These are phyloP conservation scores for Autographa gamma DNA, from an alignment of 2,888 invertebrate species.

Conservation along the genomic window DNA sequence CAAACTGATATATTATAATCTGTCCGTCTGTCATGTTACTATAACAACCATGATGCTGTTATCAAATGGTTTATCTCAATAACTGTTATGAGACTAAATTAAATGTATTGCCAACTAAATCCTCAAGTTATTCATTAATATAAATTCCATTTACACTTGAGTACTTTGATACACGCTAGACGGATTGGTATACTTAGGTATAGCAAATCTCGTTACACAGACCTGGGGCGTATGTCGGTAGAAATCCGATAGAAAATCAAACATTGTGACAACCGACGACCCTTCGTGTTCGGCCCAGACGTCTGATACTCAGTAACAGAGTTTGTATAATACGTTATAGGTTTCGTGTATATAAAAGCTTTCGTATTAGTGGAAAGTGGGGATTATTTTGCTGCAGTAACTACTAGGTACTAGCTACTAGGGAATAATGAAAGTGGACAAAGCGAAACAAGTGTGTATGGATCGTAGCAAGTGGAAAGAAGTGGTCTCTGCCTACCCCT, in stretches of 20 bases:
- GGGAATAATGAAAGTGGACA: too few relatives aligned
- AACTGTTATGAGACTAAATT: too few relatives aligned
- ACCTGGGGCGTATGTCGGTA: not conserved
- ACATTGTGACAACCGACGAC: not conserved
- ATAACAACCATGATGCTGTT: too few relatives aligned
- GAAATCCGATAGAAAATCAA: conserved; percentile 7
- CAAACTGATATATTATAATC: too few relatives aligned
- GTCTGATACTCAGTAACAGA: not conserved
- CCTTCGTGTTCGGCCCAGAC: not conserved
- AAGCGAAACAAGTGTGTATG: too few relatives aligned
- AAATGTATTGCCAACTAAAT: too few relatives aligned
- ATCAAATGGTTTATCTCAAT: too few relatives aligned
- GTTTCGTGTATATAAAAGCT: not conserved
- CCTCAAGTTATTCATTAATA: too few relatives aligned
- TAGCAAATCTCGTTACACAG: not conserved
- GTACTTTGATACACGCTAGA: not conserved
- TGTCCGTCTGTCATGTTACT: too few relatives aligned
- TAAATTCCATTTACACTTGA: not conserved
- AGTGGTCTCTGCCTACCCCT: too few relatives aligned
- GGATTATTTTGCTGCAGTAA: not conserved
- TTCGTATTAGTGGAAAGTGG: not conserved
- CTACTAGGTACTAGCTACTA: too few relatives aligned
- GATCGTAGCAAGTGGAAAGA: too few relatives aligned
- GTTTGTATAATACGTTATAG: conserved; percentile 1
- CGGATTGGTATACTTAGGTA: conserved; percentile 1